Evolutionary conservation across 2,113 vertebrate genomes (phyloP), one percentile per base, ranked within the genome.

Genomic region (Erythrolamprus reginae): DNA sequence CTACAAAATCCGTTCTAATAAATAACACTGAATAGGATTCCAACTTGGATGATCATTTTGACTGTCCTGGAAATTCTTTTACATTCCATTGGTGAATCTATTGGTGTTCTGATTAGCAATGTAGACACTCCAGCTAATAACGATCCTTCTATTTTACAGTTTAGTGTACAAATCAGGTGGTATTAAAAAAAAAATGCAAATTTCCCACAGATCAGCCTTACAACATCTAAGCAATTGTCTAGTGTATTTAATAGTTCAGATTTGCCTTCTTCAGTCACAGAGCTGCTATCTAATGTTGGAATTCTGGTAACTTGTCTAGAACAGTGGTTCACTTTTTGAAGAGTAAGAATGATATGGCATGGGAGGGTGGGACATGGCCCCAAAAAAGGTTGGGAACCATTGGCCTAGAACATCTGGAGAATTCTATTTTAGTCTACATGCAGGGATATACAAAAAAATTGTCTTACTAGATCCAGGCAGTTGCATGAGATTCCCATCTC

Each of bases 21-120:
- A 52, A 28, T 58, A 47, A 12, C 26, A 45, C 82, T 65, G 56
- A 88, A n/a, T 55, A 91, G 10, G n/a, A 85, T 65, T 87, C 15
- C 28, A 70, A 61, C 91, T 0, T 86, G 87, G 90, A 33, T 92
- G 50, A 85, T 33, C 45, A 82, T 90, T 5, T 82, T 50, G 15
- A 48, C 88, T 84, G 0, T 83, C 82, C 86, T 58, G 26, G 86
- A 58, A 70, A 47, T 70, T 53, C 3, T 90, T 19, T 38, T 87
- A 23, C 61, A 82, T 90, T 90, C 65, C 52, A 82, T n/a, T n/a
- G n/a, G n/a, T n/a, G n/a, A n/a, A n/a, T 94, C 93, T 91, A 10
- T 89, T 61, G 7, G 85, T 90, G 17, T 90, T 88, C 24, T 90
- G 85, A 42, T 88, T 61, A 6, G 1, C 33, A 42, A 7, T 82